Evolutionary conservation across 2,888 invertebrate species (phyloP), one percentile per base, ranked within the genome.

Genomic region (Cacoxenus indagator): DNA sequence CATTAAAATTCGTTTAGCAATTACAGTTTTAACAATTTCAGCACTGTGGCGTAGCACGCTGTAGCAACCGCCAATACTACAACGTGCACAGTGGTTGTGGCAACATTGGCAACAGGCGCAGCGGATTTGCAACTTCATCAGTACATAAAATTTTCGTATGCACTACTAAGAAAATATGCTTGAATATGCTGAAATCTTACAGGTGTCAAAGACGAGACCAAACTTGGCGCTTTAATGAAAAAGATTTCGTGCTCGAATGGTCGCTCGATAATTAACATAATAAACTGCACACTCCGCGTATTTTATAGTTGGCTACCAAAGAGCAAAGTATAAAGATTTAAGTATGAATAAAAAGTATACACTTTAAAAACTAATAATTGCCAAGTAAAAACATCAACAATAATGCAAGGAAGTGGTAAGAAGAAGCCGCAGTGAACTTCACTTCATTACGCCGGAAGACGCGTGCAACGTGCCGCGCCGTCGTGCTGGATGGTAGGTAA

Each of bases 1-100:
- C 85, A 83, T 84, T 84, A 84, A 84, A 84, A 83, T 84, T 82
- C 84, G 85, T 83, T 84, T 83, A 84, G 84, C 83, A 84, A 84
- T 84, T 84, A 84, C 76, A 82, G 84, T 84, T 84, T 82, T 80
- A 83, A 84, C 78, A 83, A 78, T 84, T 81, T 82, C 8, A 45
- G 19, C 9, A 19, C 57, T n/a, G 48, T 2, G 19, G 59, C 67
- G 31, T 64, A 67, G 66, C 48, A 59, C n/a, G n/a, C 11, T 22
- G 31, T 57, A 55, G 22, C 22, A 59, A 31, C 76, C 83, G 79
- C 70, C 73, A 26, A 29, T 22, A 51, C 37, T 37, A 37, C 8
- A 37, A 11, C 37, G n/a, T n/a, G n/a, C n/a, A n/a, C n/a, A n/a
- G n/a, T n/a, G n/a, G n/a, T n/a, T n/a, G n/a, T n/a, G n/a, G n/a